A percentile compares a stretch with the other conserved stretches of the same genome.
phyloP scores from a whole-genome alignment of 2,113 vertebrate species.

The Rafetus swinhoei region DNA sequence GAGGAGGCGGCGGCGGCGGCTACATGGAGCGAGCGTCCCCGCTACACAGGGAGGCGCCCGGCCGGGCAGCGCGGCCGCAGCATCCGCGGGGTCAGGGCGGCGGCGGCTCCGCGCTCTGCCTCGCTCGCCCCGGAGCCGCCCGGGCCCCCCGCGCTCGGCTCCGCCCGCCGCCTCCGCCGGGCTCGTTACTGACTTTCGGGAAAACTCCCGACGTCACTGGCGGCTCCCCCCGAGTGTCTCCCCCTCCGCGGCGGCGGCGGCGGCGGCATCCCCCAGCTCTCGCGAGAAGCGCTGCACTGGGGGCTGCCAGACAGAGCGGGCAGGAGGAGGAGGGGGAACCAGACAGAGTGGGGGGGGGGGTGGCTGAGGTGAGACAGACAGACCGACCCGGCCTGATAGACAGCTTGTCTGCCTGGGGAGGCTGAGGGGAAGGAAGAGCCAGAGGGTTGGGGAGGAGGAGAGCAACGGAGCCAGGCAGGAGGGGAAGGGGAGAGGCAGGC shows the following conservation, averaged over 20 bases:
- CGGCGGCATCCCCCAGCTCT: slow-evolving; percentile 59
- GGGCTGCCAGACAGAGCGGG: slow-evolving; percentile 47
- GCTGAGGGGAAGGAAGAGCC: neutral
- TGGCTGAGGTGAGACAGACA: neutral
- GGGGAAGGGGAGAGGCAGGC: neutral
- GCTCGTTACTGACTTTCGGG: slow-evolving; percentile 85
- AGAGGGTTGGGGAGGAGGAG: neutral
- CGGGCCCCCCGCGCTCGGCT: slow-evolving; percentile 50
- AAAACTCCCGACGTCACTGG: slow-evolving; percentile 85
- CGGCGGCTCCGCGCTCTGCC: slow-evolving; percentile 19
- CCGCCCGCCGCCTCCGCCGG: slow-evolving; percentile 63
- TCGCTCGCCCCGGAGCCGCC: slow-evolving; percentile 44
- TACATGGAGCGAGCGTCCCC: slow-evolving; percentile 32
- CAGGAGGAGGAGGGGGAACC: slow-evolving; percentile 30
- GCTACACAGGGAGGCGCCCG: slow-evolving; percentile 44
- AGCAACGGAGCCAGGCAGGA: neutral
- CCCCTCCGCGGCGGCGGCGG: slow-evolving; percentile 36
- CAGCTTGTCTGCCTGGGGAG: neutral
- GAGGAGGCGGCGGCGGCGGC: slow-evolving; percentile 25
- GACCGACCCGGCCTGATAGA: neutral
- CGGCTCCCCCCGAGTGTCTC: slow-evolving; percentile 58
- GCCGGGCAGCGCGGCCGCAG: slow-evolving; percentile 46
- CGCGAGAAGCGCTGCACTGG: slow-evolving; percentile 49
- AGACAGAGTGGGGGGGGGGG: slow-evolving; percentile 16
- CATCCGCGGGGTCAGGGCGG: slow-evolving; percentile 51